Base-by-base conservation (phyloP, 2,113 vertebrate genomes). In the Etheostoma spectabile region DNA sequence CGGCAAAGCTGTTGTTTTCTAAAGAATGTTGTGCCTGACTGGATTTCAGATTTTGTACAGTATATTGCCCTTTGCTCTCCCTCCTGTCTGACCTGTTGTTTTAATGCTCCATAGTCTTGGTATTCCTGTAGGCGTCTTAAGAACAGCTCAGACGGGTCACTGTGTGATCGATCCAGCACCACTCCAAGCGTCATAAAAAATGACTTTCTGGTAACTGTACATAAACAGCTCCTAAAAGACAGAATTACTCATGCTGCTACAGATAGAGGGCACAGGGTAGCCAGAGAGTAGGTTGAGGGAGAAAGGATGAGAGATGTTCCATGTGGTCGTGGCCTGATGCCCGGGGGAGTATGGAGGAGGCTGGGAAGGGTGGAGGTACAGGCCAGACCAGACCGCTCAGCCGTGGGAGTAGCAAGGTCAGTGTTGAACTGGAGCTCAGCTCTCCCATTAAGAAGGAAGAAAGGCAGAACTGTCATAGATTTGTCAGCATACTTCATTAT, bases 381-480 rank as follows among this genome's bases (percentile, higher is more conserved):
- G 72, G 85, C 67, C 80, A 71, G 88, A 69, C 77, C 77, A 38
- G 52, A 73, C 79, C 8, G 35, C 27, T 85, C 76, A 89, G 84
- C 49, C 80, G 89, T 93, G 90, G 91, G 90, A 91, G 90, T 86
- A 75, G 74, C 10, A 38, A 53, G 82, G 82, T 77, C 79, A 59
- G 56, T 19, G 53, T 80, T 79, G 60, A 65, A 38, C 52, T 56
- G 71, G 72, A 85, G 77, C 80, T 62, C 52, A 45, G 74, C 61
- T n/a, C 67, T 80, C 73, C 77, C 77, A 79, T 83, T 88, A 79
- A 88, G 66, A 82, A 68, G 65, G 33, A 70, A 62, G n/a, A 56
- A 77, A 80, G 82, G 75, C 75, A 89, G 42, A 56, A 21, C 60
- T 83, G 85, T 72, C 74, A 68, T 16, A 65, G 65, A 74, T 74